These are phyloP conservation scores for Sarcophaga variegata DNA, from an alignment of 2,888 invertebrate genomes.

Conservation along the genomic window DNA sequence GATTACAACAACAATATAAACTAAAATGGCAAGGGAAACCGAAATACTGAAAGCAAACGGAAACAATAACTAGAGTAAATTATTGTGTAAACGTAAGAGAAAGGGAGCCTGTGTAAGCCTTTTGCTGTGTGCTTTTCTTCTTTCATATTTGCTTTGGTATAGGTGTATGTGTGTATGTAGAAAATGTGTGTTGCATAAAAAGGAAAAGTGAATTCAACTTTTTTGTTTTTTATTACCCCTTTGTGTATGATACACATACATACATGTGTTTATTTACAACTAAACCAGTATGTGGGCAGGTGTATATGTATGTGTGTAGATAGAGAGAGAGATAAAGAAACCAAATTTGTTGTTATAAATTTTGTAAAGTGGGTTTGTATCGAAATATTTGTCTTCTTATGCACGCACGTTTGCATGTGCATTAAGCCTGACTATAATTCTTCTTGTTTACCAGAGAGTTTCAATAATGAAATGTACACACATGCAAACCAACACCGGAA, in stretches of 20 bases:
- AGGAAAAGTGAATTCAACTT: conserved; percentile 8
- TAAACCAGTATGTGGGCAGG: not conserved
- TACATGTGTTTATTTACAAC: not conserved
- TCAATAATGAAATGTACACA: not conserved
- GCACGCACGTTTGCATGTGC: not conserved
- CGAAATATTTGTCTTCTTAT: not conserved
- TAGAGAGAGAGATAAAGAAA: not conserved
- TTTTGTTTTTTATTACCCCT: not conserved
- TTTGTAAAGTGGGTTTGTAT: not conserved
- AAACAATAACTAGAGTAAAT: conserved; percentile 56
- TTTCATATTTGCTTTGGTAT: not conserved
- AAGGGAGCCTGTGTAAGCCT: not conserved
- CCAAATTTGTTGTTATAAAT: conserved; percentile 10
- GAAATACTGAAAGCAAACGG: conserved; percentile 58
- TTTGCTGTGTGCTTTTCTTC: not conserved
- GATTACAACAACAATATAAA: conserved; percentile 19
- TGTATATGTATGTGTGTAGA: too few relatives aligned
- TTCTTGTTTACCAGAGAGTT: conserved; percentile 11
- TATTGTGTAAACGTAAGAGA: conserved; percentile 14
- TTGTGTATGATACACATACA: not conserved
- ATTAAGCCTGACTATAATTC: conserved; percentile 25
- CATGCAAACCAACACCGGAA: not conserved
- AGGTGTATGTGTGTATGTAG: not conserved
- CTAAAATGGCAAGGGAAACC: not conserved
- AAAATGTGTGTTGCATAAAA: conserved; percentile 20